Base-by-base conservation (phyloP, 2,113 vertebrate genomes). In the Bubo bubo region DNA sequence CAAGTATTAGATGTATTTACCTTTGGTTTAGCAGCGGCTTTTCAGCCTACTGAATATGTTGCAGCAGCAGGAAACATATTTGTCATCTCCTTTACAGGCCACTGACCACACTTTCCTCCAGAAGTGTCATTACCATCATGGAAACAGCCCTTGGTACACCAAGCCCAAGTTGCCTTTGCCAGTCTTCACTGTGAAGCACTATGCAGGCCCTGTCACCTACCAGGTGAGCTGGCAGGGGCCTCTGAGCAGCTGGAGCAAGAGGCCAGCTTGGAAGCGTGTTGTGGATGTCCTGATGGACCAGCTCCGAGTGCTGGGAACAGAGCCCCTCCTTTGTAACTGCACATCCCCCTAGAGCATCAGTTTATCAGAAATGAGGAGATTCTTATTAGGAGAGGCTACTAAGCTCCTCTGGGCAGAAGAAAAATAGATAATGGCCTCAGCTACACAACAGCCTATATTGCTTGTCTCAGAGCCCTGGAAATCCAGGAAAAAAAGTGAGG, bases 21-120 rank as follows among this genome's bases (percentile, higher is more conserved):
- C 13, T 74, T 70, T 0, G 0, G 5, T 87, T 89, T 81, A 79
- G 28, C 7, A 43, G 76, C 4, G 7, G 14, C 37, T 75, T 90
- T 82, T 66, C 12, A 41, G 56, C 24, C 32, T 71, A 6, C 7
- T 32, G 41, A 37, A 27, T 60, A 55, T 17, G 5, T 30, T 72
- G 47, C 23, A 66, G 59, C 19, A 74, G 23, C 27, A 41, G 64
- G 19, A 80, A 90, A 55, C 23, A 4, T 34, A 15, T 55, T n/a
- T 87, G 30, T 67, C 30, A 21, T 43, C 35, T 93, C 39, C 39
- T 91, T 67, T 45, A 9, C 93, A 99, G 99, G 99, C 99, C 94
- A 99, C 99, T 12, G 99, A 99, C 97, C 99, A 99, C 95, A 99
- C 99, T 83, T 99, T 99, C 94, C 98, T 99, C 30, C 99, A 99